These are phyloP conservation scores for Melanotaenia boesemani DNA, from an alignment of 2,797 vertebrate genomes.

Conservation along the genomic window DNA sequence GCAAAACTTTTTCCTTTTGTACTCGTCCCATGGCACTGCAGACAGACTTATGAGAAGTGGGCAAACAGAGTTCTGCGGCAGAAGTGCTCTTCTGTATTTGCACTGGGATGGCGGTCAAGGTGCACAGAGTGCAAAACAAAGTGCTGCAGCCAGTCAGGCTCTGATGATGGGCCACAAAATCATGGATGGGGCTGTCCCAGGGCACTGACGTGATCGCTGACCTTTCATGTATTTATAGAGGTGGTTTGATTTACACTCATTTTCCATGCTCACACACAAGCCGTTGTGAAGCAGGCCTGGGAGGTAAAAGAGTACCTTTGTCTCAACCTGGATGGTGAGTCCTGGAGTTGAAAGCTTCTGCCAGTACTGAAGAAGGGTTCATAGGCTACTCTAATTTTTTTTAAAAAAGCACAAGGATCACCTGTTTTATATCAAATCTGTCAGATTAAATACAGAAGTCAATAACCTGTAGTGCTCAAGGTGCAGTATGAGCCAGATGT, in stretches of 20 bases:
- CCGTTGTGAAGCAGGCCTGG: constrained; percentile 67
- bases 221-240: constrained; percentile 84
- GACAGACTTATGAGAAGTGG: constrained; percentile 37
- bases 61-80: constrained; percentile 58
- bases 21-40: constrained; percentile 30
- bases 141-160: constrained; percentile 60
- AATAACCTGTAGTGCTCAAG: constrained; percentile 66
- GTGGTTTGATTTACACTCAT: constrained; percentile 79
- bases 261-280: constrained; percentile 80
- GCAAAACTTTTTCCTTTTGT: constrained; percentile 52
- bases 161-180: constrained; percentile 65
- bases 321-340: constrained; percentile 73
- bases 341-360: constrained; percentile 66
- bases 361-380: constrained; percentile 72
- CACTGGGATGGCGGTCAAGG: constrained; percentile 65
- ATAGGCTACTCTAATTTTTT: constrained; percentile 57
- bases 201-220: constrained; percentile 77
- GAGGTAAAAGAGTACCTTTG: constrained; percentile 84
- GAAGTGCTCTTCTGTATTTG: constrained; percentile 54
- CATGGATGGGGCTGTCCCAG: constrained; percentile 56
- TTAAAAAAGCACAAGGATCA: constrained; percentile 70
- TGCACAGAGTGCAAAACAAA: constrained; percentile 72
- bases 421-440: constrained; percentile 81
- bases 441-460: constrained; percentile 78
- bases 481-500: constrained; percentile 37